A percentile compares a stretch with the other conserved stretches of the same genome.
These are phyloP conservation scores for Cryptosula pallasiana DNA, from an alignment of 2,888 invertebrate species.

Conservation along the genomic window DNA sequence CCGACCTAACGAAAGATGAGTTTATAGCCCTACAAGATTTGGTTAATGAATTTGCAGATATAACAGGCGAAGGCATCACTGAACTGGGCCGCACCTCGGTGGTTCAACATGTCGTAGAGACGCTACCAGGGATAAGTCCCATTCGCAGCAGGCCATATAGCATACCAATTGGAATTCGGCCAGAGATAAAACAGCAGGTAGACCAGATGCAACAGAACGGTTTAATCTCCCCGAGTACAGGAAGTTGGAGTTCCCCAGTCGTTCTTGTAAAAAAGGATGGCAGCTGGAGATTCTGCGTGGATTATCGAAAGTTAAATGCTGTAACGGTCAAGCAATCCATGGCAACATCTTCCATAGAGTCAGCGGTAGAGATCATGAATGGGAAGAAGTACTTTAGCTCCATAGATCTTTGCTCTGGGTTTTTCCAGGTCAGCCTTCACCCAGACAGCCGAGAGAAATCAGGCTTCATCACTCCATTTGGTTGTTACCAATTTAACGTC, in stretches of 20 bases:
- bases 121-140: background rate
- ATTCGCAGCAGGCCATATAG: background rate
- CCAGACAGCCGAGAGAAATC: background rate
- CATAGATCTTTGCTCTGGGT: background rate
- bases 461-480: background rate
- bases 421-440: background rate
- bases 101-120: constrained; percentile 5
- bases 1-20: too few species aligned
- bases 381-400: constrained; percentile 5
- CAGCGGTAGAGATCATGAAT: constrained; percentile 10
- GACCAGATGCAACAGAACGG: background rate
- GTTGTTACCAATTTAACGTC: background rate
- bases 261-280: constrained; percentile 17
- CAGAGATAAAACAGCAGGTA: background rate
- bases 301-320: background rate
- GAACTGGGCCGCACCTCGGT: background rate
- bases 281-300: constrained; percentile 16
- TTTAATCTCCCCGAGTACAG: background rate
- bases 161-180: background rate
- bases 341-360: background rate
- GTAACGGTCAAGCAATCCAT: background rate
- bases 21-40: background rate
- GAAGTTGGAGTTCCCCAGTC: background rate
- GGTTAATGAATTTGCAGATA: constrained; percentile 5
- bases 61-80: background rate